Evolutionary conservation across 2,888 invertebrate genomes (phyloP).

Genomic region (Harpagoxenus sublaevis): DNA sequence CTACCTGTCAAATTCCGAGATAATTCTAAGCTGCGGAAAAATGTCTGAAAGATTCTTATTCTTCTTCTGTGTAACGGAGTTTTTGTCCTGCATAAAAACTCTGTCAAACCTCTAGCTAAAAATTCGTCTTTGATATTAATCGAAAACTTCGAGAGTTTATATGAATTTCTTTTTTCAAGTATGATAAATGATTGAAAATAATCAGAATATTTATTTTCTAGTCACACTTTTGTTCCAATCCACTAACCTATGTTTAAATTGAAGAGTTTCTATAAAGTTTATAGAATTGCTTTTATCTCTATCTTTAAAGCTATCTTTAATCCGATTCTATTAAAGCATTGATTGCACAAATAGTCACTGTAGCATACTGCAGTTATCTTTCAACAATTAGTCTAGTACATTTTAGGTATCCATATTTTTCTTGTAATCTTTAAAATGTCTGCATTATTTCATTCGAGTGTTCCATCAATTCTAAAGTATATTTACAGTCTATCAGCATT

Average conservation of each 20-base stretch:
- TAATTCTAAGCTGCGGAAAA: not conserved
- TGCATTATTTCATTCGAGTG: not conserved
- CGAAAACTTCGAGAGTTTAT: not conserved
- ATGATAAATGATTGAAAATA: not conserved
- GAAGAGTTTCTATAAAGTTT: not conserved
- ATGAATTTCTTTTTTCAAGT: not conserved
- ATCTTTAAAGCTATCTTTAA: not conserved
- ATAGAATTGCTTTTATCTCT: not conserved
- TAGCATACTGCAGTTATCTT: not conserved
- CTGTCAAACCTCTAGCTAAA: not conserved
- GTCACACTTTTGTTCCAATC: not conserved
- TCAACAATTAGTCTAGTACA: not conserved
- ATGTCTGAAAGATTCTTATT: not conserved
- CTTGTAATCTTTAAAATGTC: not conserved
- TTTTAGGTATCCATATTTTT: not conserved
- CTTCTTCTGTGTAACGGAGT: not conserved
- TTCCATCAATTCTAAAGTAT: not conserved
- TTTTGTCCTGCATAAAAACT: not conserved
- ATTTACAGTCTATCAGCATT: conserved; percentile 2
- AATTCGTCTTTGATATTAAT: not conserved
- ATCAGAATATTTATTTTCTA: not conserved
- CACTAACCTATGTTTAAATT: not conserved
- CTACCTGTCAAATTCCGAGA: conserved; percentile 3
- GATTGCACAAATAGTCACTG: conserved; percentile 3
- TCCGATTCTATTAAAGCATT: not conserved